These are phyloP conservation scores for Lycaon pictus DNA, from an alignment of 2,113 vertebrate species.

Conservation along the genomic window DNA sequence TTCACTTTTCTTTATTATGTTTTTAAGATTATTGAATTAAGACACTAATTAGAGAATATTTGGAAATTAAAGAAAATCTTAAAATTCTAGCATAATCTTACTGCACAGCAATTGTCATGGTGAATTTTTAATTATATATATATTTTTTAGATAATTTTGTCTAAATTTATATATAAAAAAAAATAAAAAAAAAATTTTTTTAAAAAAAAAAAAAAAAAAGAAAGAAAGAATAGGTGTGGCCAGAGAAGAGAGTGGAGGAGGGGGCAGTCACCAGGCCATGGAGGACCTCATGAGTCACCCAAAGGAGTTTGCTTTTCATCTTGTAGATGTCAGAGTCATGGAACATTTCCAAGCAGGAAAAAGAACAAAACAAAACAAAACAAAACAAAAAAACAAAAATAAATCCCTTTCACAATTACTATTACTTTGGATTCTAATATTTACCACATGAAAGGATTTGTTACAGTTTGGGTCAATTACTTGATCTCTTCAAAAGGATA, in stretches of 20 bases:
- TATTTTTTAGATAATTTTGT: too few relatives aligned
- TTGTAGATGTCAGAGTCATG: not conserved
- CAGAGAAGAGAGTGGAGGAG: not conserved
- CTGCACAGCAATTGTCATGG: too few relatives aligned
- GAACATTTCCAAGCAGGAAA: not conserved
- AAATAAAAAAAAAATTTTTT: too few relatives aligned
- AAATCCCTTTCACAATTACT: not conserved
- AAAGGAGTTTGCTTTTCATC: not conserved
- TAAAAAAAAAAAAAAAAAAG: too few relatives aligned
- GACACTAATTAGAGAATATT: too few relatives aligned
- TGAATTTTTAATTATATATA: too few relatives aligned
- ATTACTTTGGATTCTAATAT: not conserved
- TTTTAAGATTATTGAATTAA: too few relatives aligned
- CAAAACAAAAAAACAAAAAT: not conserved
- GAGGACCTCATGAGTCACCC: not conserved
- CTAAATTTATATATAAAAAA: too few relatives aligned
- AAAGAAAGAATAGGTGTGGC: not conserved
- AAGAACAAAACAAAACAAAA: not conserved
- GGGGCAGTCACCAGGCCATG: not conserved
- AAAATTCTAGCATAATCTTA: too few relatives aligned
- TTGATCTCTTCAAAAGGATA: not conserved
- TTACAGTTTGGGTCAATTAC: not conserved
- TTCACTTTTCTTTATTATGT: too few relatives aligned
- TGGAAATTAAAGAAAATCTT: too few relatives aligned
- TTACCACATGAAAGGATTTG: not conserved